Conservation (phyloP, 2,888 invertebrate species). For the Drosophila sordidula region DNA sequence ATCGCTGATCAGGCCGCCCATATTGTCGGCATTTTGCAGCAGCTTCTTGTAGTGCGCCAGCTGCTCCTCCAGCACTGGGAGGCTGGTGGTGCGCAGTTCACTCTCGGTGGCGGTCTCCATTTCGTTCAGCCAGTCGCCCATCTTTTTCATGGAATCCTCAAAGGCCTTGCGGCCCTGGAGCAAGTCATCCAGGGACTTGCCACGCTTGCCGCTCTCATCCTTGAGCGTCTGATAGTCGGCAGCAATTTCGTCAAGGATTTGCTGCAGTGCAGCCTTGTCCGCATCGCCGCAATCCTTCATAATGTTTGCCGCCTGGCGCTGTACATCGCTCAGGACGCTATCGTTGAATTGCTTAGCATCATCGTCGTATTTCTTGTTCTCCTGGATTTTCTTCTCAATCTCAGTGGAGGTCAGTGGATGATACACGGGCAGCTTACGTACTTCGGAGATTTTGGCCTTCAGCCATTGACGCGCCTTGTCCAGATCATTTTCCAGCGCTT, state of each 20-base stretch:
- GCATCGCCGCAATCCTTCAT: slow-evolving; percentile 92
- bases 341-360: slow-evolving; percentile 92
- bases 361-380: slow-evolving; percentile 90
- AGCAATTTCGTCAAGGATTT: slow-evolving; percentile 89
- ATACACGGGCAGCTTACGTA: slow-evolving; percentile 90
- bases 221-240: slow-evolving; percentile 90
- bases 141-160: slow-evolving; percentile 92
- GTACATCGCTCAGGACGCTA: slow-evolving; percentile 90
- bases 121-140: slow-evolving; percentile 95
- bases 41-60: slow-evolving; percentile 93
- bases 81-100: slow-evolving; percentile 91
- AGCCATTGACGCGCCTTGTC: slow-evolving; percentile 93
- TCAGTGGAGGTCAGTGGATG: slow-evolving; percentile 92
- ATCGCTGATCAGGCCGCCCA: slow-evolving; percentile 90
- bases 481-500: slow-evolving; percentile 91
- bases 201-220: slow-evolving; percentile 90
- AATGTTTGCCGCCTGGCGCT: slow-evolving; percentile 91
- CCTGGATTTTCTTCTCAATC: slow-evolving; percentile 92
- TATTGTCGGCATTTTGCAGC: slow-evolving; percentile 90
- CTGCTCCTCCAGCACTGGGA: slow-evolving; percentile 94
- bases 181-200: slow-evolving; percentile 89
- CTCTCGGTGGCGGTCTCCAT: slow-evolving; percentile 94
- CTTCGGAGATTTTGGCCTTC: slow-evolving; percentile 90
- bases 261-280: slow-evolving; percentile 88
- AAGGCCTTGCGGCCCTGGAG: slow-evolving; percentile 92